These are phyloP conservation scores for Microcebus tavaratra DNA, from an alignment of 2,113 vertebrate genomes.

Conservation along the genomic window DNA sequence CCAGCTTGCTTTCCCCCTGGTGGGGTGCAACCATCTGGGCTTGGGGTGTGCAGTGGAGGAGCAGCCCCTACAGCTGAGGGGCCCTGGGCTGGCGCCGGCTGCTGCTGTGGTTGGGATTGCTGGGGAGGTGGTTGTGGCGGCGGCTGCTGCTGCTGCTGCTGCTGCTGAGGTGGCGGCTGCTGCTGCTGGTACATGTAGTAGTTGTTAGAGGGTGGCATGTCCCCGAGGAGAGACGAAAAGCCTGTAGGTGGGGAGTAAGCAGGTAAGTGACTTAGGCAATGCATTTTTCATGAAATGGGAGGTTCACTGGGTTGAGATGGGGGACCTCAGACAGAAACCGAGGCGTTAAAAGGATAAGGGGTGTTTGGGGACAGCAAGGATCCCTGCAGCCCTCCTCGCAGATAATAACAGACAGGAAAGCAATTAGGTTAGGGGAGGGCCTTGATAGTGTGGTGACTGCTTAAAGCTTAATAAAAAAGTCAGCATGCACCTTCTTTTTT, in stretches of 20 bases:
- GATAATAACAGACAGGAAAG: background rate
- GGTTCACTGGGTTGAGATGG: background rate
- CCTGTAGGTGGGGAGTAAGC: conserved; percentile 65
- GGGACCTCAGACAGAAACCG: background rate
- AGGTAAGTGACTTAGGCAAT: background rate
- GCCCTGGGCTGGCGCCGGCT: conserved; percentile 83
- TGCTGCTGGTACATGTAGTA: conserved; percentile 90
- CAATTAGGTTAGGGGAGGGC: background rate
- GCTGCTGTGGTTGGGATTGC: conserved; percentile 76
- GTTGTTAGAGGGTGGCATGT: conserved; percentile 88
- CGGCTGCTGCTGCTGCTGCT: conserved; percentile 80
- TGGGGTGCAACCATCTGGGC: conserved; percentile 86
- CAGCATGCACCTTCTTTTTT: background rate
- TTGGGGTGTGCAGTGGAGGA: conserved; percentile 93
- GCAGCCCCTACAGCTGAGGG: conserved; percentile 78
- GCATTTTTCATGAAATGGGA: background rate
- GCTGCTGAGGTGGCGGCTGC: conserved; percentile 63
- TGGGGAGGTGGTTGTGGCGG: conserved; percentile 17
- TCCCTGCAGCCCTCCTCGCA: background rate
- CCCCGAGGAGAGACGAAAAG: conserved; percentile 87
- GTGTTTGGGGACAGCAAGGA: background rate
- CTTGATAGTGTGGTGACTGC: too few species aligned
- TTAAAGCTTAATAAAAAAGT: background rate
- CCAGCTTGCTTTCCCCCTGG: conserved; percentile 83
- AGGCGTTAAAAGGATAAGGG: background rate